phyloP scores from a whole-genome alignment of 1,140 invertebrate species.

The Centruroides sculpturatus region DNA sequence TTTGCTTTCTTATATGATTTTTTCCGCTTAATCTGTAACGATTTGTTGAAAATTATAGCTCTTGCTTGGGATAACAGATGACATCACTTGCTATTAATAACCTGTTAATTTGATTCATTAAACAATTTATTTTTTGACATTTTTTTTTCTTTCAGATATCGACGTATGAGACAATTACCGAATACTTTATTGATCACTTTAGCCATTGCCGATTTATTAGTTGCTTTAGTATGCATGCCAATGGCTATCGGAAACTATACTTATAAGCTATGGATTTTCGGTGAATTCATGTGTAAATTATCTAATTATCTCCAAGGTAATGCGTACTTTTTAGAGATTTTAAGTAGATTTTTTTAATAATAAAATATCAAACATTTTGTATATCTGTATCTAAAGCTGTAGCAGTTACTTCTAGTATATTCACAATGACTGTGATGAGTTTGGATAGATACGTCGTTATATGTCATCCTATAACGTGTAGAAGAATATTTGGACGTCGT shows the following conservation, averaged over 20 bases:
- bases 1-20: background rate
- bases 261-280: conserved; percentile 51
- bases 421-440: conserved; percentile 61
- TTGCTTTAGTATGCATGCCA: conserved; percentile 17
- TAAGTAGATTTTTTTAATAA: no score
- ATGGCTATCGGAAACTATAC: conserved; percentile 49
- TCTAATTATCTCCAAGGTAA: conserved; percentile 57
- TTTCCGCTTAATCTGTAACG: background rate
- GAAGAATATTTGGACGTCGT: conserved; percentile 46
- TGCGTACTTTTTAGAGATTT: no score
- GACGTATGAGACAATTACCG: conserved; percentile 9
- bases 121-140: no score
- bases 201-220: conserved; percentile 9
- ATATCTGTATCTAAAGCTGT: conserved; percentile 38
- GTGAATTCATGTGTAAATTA: conserved; percentile 53
- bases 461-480: conserved; percentile 49
- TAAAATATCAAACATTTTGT: no score
- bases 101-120: background rate
- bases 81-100: background rate
- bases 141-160: conserved; percentile 5
- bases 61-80: background rate
- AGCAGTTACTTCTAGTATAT: conserved; percentile 55
- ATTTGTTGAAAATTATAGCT: background rate
- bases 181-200: conserved; percentile 10
- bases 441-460: conserved; percentile 54